These are phyloP conservation scores for Drosophila affinis DNA, from an alignment of 2,888 invertebrate genomes.

Conservation along the genomic window DNA sequence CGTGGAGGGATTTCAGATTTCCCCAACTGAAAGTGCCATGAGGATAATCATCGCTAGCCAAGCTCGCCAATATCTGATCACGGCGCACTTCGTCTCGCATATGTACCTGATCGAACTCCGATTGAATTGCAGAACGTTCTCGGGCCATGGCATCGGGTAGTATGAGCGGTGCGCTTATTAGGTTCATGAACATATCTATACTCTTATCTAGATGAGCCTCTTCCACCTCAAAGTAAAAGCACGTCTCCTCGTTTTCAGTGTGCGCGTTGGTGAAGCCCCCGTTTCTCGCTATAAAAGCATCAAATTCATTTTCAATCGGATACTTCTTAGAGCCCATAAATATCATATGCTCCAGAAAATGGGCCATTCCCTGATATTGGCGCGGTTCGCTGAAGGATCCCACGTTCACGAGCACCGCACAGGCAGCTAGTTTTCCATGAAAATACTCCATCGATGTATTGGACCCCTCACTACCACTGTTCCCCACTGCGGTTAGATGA, in stretches of 20 bases:
- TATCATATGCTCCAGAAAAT: slow-evolving; percentile 95
- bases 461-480: slow-evolving; percentile 11
- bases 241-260: slow-evolving; percentile 94
- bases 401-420: slow-evolving; percentile 90
- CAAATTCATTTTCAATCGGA: slow-evolving; percentile 93
- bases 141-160: slow-evolving; percentile 92
- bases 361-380: slow-evolving; percentile 92
- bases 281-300: slow-evolving; percentile 90
- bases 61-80: slow-evolving; percentile 89
- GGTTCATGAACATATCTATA: slow-evolving; percentile 93
- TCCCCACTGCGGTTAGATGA: too few relatives aligned
- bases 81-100: slow-evolving; percentile 90
- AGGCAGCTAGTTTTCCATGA: slow-evolving; percentile 87
- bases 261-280: slow-evolving; percentile 95
- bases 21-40: slow-evolving; percentile 93
- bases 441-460: slow-evolving; percentile 57
- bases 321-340: slow-evolving; percentile 97
- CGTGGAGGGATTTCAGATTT: slow-evolving; percentile 89
- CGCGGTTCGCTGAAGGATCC: slow-evolving; percentile 92
- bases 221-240: slow-evolving; percentile 94
- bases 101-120: slow-evolving; percentile 92
- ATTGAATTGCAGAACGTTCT: slow-evolving; percentile 94
- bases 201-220: slow-evolving; percentile 90
- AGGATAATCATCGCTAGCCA: slow-evolving; percentile 89
- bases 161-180: slow-evolving; percentile 94